A percentile compares a stretch with the other conserved stretches of the same genome.
Conservation (phyloP, 1,140 invertebrate species). For the Scaptomyza graminum region DNA sequence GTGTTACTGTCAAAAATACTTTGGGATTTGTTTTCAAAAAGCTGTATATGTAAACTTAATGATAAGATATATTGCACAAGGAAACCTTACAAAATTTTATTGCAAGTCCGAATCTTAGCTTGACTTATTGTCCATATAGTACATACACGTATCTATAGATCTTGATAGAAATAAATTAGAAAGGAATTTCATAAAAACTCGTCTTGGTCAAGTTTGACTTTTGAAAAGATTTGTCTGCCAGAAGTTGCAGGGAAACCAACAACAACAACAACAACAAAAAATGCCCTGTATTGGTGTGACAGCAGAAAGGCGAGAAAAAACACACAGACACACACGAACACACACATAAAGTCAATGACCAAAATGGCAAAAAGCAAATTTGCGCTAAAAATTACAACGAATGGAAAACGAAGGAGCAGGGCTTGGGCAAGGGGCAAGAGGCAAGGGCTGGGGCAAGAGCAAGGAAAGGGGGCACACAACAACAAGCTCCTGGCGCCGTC, state of each 20-base stretch:
- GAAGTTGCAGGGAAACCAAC: not conserved
- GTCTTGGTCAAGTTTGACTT: not conserved
- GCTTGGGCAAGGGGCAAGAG: not conserved
- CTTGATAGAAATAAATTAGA: not conserved
- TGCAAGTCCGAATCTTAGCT: too few species aligned
- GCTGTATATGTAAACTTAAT: too few species aligned
- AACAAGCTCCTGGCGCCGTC: constrained; percentile 13
- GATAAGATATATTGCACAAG: too few species aligned
- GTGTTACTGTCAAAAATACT: too few species aligned
- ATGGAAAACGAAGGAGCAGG: not conserved
- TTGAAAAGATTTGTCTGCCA: constrained; percentile 1
- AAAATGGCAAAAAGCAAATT: constrained; percentile 37
- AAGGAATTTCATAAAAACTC: constrained; percentile 1
- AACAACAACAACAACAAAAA: not conserved
- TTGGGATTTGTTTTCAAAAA: too few species aligned
- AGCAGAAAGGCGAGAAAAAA: constrained; percentile 4
- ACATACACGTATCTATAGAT: not conserved
- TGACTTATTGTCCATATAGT: not conserved
- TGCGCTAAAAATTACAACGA: constrained; percentile 39
- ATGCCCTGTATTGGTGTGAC: not conserved
- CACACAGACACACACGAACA: constrained; percentile 3
- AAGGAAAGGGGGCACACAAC: not conserved
- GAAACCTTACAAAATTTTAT: too few species aligned
- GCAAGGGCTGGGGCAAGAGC: too few species aligned
- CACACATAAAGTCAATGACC: constrained; percentile 31